Evolutionary conservation across 2,797 vertebrate species (phyloP).

Genomic region (Sebastes hopkinsi): DNA sequence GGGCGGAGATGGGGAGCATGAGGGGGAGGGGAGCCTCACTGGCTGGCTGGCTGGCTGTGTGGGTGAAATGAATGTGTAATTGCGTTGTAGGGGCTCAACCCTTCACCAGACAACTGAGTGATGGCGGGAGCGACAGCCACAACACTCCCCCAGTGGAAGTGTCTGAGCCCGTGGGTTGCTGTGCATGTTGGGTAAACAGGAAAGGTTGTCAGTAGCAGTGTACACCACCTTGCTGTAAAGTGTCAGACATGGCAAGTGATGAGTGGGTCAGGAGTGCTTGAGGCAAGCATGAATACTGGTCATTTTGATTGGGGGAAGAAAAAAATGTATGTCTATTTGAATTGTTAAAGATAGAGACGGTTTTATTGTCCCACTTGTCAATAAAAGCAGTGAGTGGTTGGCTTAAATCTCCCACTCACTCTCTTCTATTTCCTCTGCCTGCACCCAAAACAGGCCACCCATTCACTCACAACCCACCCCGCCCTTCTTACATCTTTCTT

Average conservation of each 20-base stretch:
- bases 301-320: background rate
- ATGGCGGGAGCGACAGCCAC: slow-evolving; percentile 55
- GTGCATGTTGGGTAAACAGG: slow-evolving; percentile 31
- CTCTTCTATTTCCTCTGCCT: background rate
- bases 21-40: slow-evolving; percentile 53
- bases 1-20: slow-evolving; percentile 27
- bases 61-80: slow-evolving; percentile 81
- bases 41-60: slow-evolving; percentile 19
- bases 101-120: slow-evolving; percentile 65
- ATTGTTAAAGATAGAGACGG: background rate
- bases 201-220: slow-evolving; percentile 32
- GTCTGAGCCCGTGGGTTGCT: slow-evolving; percentile 27
- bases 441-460: slow-evolving; percentile 23
- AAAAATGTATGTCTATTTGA: background rate
- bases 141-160: slow-evolving; percentile 20
- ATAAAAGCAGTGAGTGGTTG: background rate
- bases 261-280: background rate
- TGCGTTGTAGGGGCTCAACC: slow-evolving; percentile 74
- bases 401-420: background rate
- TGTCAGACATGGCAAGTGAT: slow-evolving; percentile 21
- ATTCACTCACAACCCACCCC: slow-evolving; percentile 30
- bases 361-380: slow-evolving; percentile 1
- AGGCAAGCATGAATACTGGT: background rate
- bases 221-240: background rate
- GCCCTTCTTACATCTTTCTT: slow-evolving; percentile 1